phyloP scores from a whole-genome alignment of 2,797 vertebrate species.

The Crenichthys baileyi region DNA sequence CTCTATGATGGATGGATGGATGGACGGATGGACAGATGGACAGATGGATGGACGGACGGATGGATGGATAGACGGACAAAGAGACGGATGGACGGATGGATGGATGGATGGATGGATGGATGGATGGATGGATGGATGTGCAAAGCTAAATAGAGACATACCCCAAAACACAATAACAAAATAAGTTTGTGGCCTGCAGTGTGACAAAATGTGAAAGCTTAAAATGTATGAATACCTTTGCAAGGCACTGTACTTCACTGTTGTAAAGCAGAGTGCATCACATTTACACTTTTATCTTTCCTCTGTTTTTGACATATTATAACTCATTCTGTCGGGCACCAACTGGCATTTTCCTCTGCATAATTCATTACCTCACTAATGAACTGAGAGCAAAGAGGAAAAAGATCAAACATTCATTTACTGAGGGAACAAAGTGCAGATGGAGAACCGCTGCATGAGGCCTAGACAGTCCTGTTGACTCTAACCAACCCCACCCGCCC shows the following conservation, averaged over 20 bases:
- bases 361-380: conserved; percentile 68
- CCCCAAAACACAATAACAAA: background rate
- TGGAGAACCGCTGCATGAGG: conserved; percentile 31
- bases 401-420: conserved; percentile 34
- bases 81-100: too few relatives aligned
- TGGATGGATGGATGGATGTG: background rate
- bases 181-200: background rate
- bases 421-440: conserved; percentile 47
- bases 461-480: conserved; percentile 45
- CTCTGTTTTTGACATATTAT: conserved; percentile 39
- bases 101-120: background rate
- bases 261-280: conserved; percentile 7
- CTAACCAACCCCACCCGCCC: conserved; percentile 29
- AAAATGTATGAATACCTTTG: background rate
- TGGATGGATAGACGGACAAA: too few relatives aligned
- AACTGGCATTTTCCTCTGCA: conserved; percentile 52
- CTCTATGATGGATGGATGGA: too few relatives aligned
- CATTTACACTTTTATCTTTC: conserved; percentile 18
- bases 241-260: background rate
- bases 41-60: too few relatives aligned
- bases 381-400: conserved; percentile 47
- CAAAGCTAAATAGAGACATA: background rate
- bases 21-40: too few relatives aligned
- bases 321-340: conserved; percentile 45
- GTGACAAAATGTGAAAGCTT: background rate